Evolutionary conservation across 2,888 invertebrate genomes (phyloP).

Genomic region (Teleogryllus oceanicus): DNA sequence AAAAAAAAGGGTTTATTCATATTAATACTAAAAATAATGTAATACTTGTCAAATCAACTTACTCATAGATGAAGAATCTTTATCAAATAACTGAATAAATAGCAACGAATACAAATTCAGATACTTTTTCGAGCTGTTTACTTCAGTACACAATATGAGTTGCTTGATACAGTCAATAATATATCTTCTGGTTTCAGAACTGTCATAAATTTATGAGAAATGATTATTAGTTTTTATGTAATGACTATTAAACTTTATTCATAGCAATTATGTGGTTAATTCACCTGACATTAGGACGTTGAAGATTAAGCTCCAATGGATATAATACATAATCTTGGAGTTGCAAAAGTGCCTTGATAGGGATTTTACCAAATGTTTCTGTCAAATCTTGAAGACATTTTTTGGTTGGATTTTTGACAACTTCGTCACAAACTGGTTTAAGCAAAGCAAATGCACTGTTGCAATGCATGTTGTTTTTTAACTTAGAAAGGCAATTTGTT

Average conservation of each 20-base stretch:
- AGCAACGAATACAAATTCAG: slow-evolving; percentile 56
- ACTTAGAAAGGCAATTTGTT: not conserved
- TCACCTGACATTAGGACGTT: slow-evolving; percentile 43
- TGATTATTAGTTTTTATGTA: not conserved
- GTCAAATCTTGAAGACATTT: slow-evolving; percentile 47
- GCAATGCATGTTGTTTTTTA: not conserved
- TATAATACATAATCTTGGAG: slow-evolving; percentile 55
- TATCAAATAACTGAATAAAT: slow-evolving; percentile 56
- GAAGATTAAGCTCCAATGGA: slow-evolving; percentile 49
- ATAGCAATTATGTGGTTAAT: not conserved
- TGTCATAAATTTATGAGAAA: slow-evolving; percentile 40
- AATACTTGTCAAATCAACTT: slow-evolving; percentile 39
- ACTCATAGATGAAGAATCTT: slow-evolving; percentile 53
- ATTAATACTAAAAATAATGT: slow-evolving; percentile 34
- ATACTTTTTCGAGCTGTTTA: slow-evolving; percentile 54
- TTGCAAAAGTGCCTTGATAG: slow-evolving; percentile 50
- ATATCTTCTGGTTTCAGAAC: slow-evolving; percentile 51
- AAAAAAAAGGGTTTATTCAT: not conserved
- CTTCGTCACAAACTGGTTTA: slow-evolving; percentile 55
- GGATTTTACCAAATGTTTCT: slow-evolving; percentile 45
- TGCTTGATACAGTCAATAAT: slow-evolving; percentile 53
- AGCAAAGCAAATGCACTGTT: slow-evolving; percentile 43
- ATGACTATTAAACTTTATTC: too few relatives aligned
- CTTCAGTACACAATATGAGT: slow-evolving; percentile 51
- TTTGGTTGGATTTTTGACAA: slow-evolving; percentile 51